Percentiles rank a stretch among this genome's conserved stretches.
Evolutionary conservation across 2,888 invertebrate species (phyloP).

Genomic region (Thymelicus lineola): DNA sequence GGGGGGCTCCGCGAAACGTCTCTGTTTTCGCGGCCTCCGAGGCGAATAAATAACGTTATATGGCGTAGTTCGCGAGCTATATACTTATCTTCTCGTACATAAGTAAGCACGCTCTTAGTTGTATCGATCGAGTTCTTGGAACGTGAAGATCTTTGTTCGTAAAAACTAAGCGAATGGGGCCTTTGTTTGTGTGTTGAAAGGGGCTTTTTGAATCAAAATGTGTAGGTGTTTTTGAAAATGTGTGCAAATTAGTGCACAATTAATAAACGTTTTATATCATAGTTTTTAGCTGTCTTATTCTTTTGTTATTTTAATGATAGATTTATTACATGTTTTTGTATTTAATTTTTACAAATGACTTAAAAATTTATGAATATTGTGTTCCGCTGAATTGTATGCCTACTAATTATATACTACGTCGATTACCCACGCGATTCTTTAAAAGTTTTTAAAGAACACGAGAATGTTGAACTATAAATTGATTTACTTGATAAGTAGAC

Average conservation of each 20-base stretch:
- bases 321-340: no score
- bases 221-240: neutral
- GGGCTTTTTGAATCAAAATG: neutral
- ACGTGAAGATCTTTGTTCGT: neutral
- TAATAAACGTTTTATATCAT: no score
- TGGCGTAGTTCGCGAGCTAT: slow-evolving; percentile 41
- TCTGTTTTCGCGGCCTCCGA: slow-evolving; percentile 61
- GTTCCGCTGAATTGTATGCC: no score
- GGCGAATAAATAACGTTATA: slow-evolving; percentile 56
- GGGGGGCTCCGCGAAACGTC: slow-evolving; percentile 44
- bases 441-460: no score
- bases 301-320: no score
- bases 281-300: no score
- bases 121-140: slow-evolving; percentile 24
- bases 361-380: no score
- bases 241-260: neutral
- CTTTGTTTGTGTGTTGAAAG: neutral
- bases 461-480: no score
- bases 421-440: no score
- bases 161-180: neutral
- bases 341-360: no score
- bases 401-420: no score
- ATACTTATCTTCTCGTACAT: slow-evolving; percentile 35
- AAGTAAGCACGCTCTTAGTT: slow-evolving; percentile 26
- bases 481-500: no score